Base-by-base conservation (phyloP, 1,140 invertebrate genomes). In the Trichoplusia ni region DNA sequence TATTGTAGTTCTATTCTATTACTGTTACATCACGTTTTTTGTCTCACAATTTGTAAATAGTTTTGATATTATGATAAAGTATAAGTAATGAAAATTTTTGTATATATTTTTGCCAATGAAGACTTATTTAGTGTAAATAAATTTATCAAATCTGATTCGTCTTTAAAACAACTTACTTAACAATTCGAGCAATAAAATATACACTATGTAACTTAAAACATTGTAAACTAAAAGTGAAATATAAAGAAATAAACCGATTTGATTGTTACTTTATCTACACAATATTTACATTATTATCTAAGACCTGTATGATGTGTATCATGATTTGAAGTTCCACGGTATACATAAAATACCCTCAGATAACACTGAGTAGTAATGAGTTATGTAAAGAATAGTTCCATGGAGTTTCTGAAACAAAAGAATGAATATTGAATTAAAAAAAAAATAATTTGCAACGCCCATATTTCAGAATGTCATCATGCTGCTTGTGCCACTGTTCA, bases 351-450 rank as follows among this genome's bases (percentile, higher is more conserved):
- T 94, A 2, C 97, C 97, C 87, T 98, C 97, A 4, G 95, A 94
- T 77, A 98, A 92, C 8, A 99, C 95, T 0, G 97, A 97, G 81
- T 98, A 98, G 86, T 98, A 98, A 79, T 97, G 96, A 0, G 97
- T 96, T 21, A 98, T 93, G 81, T 94, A 94, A 0, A 99, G 78
- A 73, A 94, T 93, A 25, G 94, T 91, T 31, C 93, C 94, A 42
- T 88, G 74, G 19, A 91, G 61, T 73, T 89, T 84, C 90, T 91
- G 86, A 38, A 90, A 89, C 44, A 75, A 78, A 76, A 73, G 67
- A 58, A 63, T 56, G n/a, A n/a, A n/a, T n/a, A n/a, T n/a, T n/a
- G n/a, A n/a, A 58, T 16, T 25, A 21, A 38, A 27, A 33, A 44
- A n/a, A n/a, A n/a, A n/a, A n/a, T n/a, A n/a, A n/a, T n/a, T n/a